Conservation (phyloP, 2,888 invertebrate species). For the Stenolophus ochropezus region DNA sequence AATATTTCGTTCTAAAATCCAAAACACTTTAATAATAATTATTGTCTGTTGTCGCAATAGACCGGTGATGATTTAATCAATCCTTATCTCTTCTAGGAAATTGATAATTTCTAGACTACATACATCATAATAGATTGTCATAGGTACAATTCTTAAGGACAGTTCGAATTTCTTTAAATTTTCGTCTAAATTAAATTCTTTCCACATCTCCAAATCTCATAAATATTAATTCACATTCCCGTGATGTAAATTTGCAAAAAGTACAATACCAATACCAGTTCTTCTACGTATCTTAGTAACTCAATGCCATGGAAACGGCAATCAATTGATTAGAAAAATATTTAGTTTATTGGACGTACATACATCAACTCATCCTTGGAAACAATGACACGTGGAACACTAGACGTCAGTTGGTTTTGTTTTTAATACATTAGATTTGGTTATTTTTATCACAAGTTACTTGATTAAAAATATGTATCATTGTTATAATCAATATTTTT, state of each 20-base stretch:
- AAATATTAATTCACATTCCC: background rate
- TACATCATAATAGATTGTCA: background rate
- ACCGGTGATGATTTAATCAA: background rate
- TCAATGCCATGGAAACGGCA: background rate
- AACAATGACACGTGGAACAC: constrained; percentile 6
- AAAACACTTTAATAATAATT: no score
- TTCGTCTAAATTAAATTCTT: background rate
- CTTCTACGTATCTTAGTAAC: background rate
- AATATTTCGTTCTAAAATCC: no score
- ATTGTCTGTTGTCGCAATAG: no score
- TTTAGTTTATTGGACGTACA: background rate
- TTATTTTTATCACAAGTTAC: constrained; percentile 17
- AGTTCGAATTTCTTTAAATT: no score
- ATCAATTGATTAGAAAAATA: background rate
- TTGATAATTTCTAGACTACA: background rate
- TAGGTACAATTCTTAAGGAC: background rate
- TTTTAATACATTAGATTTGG: constrained; percentile 9
- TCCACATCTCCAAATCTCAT: background rate
- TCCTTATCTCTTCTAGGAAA: background rate
- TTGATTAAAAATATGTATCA: background rate
- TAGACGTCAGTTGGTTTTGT: constrained; percentile 25
- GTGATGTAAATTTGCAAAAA: background rate
- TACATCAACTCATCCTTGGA: constrained; percentile 8
- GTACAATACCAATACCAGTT: background rate
- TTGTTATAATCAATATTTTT: background rate